Conservation (phyloP, 35 echinoderm and acorn worm species). For the Ptychodera flava region DNA sequence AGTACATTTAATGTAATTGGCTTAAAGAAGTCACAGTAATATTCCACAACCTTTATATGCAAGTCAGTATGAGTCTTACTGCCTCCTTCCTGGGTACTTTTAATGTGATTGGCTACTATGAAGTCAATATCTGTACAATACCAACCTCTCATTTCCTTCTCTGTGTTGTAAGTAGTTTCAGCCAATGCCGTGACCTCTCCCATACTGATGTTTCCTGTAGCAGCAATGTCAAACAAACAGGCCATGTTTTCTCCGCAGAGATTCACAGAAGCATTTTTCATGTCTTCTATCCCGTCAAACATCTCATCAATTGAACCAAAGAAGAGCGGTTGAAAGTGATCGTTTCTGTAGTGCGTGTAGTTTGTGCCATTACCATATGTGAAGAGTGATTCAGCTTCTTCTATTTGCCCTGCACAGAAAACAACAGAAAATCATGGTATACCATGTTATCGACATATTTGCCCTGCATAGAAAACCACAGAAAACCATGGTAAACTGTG, state of each 20-base stretch:
- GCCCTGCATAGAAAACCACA: too few relatives aligned
- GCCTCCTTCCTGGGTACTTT: too few relatives aligned
- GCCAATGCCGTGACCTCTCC: neutral
- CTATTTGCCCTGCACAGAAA: neutral
- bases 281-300: neutral
- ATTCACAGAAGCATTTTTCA: neutral
- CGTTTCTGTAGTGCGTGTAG: neutral
- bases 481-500: too few relatives aligned
- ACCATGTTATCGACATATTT: too few relatives aligned
- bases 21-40: too few relatives aligned
- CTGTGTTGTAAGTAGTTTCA: neutral
- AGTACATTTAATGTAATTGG: too few relatives aligned
- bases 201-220: neutral
- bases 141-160: neutral
- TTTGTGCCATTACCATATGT: neutral
- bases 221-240: neutral
- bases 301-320: neutral
- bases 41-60: too few relatives aligned
- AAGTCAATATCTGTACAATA: too few relatives aligned
- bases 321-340: neutral
- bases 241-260: neutral
- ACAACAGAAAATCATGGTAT: too few relatives aligned
- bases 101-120: too few relatives aligned
- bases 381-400: neutral
- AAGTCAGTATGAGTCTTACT: too few relatives aligned